These are phyloP conservation scores for Nephotettix cincticeps DNA, from an alignment of 1,140 invertebrate genomes.

Conservation along the genomic window DNA sequence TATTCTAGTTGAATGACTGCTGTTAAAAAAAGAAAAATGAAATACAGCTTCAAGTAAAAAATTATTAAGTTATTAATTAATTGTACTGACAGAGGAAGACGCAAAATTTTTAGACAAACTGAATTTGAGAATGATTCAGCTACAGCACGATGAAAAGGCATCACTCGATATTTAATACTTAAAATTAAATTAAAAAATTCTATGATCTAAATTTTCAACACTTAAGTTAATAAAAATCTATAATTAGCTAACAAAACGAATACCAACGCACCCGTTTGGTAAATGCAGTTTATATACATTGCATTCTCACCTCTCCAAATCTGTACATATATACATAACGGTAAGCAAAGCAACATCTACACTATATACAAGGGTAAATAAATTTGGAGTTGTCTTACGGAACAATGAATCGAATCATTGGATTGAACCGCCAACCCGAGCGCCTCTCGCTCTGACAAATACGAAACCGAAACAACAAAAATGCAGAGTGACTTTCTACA, in stretches of 20 bases:
- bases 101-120: too few species aligned
- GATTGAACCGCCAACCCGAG: not conserved
- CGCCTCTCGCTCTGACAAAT: not conserved
- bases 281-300: conserved; percentile 16
- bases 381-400: conserved; percentile 23
- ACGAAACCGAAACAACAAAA: conserved; percentile 3
- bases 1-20: too few species aligned
- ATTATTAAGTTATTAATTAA: too few species aligned
- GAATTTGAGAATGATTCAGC: too few species aligned
- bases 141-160: too few species aligned
- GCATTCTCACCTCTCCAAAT: not conserved
- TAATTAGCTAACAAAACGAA: conserved; percentile 20
- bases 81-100: too few species aligned
- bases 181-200: too few species aligned
- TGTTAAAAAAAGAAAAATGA: too few species aligned
- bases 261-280: conserved; percentile 12
- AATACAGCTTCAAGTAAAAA: too few species aligned
- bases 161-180: too few species aligned
- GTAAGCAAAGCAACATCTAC: conserved; percentile 17
- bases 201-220: not conserved
- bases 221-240: conserved; percentile 16
- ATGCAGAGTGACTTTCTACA: not conserved
- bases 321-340: conserved; percentile 21
- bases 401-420: conserved; percentile 17
- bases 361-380: conserved; percentile 19